A percentile compares a stretch with the other conserved stretches of the same genome.
Evolutionary conservation across 92 coral and sea anemone species (phyloP).

Genomic region (Porites lobata): DNA sequence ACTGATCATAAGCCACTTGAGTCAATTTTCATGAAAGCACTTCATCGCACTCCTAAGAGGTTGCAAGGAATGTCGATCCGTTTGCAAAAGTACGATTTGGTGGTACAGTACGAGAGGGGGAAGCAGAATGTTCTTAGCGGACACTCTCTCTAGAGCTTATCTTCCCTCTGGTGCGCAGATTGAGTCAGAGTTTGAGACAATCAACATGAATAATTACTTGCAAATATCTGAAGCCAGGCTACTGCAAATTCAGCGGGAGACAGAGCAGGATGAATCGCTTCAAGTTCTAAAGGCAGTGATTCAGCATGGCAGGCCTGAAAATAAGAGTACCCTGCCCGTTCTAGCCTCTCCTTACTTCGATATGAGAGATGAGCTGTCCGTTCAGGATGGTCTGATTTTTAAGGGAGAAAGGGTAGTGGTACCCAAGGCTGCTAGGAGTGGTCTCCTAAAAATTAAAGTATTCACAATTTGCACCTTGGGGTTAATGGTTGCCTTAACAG

Average conservation of each 20-base stretch:
- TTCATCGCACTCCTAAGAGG: neutral
- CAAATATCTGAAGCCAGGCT: constrained; percentile 31
- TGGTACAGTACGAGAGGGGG: neutral
- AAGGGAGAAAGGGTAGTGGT: constrained; percentile 34
- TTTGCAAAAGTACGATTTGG: constrained; percentile 14
- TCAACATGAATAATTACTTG: constrained; percentile 3
- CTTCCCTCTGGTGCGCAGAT: constrained; percentile 1
- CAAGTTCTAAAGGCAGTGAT: constrained; percentile 22
- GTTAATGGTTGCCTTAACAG: constrained; percentile 29
- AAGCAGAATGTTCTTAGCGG: constrained; percentile 10
- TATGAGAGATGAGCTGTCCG: constrained; percentile 35
- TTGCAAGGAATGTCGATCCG: constrained; percentile 31
- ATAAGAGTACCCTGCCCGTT: constrained; percentile 22
- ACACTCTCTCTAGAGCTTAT: constrained; percentile 16
- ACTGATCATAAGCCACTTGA: constrained; percentile 21
- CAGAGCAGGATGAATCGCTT: constrained; percentile 40
- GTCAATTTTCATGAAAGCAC: neutral
- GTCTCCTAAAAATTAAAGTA: neutral
- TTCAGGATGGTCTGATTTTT: constrained; percentile 51
- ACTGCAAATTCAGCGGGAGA: neutral
- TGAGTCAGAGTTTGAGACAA: constrained; percentile 42
- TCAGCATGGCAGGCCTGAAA: constrained; percentile 15
- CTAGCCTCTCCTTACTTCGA: constrained; percentile 29
- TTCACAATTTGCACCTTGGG: constrained; percentile 38
- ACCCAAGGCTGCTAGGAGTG: constrained; percentile 22